These are phyloP conservation scores for Elysia chlorotica DNA, from an alignment of 1,140 invertebrate genomes.

Conservation along the genomic window DNA sequence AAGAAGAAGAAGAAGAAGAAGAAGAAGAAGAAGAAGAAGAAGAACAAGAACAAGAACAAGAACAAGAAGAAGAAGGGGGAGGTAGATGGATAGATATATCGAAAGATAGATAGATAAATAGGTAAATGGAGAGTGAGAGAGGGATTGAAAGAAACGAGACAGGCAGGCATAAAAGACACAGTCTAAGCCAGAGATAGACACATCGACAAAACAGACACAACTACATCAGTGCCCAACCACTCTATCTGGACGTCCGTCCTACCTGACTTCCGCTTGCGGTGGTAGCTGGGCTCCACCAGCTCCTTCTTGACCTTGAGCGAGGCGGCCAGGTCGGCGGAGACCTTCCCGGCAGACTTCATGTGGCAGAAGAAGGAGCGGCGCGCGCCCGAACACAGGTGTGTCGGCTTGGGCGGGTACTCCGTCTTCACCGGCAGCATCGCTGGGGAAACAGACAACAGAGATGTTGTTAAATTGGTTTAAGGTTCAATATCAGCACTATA, in stretches of 20 bases:
- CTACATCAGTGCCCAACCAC: neutral
- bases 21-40: too few species aligned
- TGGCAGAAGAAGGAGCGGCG: conserved; percentile 90
- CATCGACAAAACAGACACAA: too few species aligned
- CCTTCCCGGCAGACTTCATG: conserved; percentile 73
- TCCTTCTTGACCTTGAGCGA: conserved; percentile 31
- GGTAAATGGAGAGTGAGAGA: too few species aligned
- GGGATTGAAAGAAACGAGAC: too few species aligned
- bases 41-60: too few species aligned
- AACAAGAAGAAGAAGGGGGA: too few species aligned
- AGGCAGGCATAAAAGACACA: too few species aligned
- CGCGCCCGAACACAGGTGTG: conserved; percentile 79
- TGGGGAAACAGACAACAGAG: conserved; percentile 52
- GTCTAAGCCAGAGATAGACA: too few species aligned
- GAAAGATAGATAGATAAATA: too few species aligned
- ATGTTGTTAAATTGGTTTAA: neutral
- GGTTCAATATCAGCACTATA: too few species aligned
- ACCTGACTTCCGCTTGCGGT: conserved; percentile 27
- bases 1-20: too few species aligned
- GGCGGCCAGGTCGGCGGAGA: neutral
- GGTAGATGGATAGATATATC: too few species aligned
- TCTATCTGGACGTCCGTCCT: neutral
- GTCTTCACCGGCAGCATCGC: conserved; percentile 91
- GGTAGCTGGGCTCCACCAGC: conserved; percentile 17
- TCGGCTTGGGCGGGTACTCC: conserved; percentile 74